Evolutionary conservation across 2,888 invertebrate species (phyloP), one percentile per base, ranked within the genome.

Genomic region (Phanerotoma sp.): DNA sequence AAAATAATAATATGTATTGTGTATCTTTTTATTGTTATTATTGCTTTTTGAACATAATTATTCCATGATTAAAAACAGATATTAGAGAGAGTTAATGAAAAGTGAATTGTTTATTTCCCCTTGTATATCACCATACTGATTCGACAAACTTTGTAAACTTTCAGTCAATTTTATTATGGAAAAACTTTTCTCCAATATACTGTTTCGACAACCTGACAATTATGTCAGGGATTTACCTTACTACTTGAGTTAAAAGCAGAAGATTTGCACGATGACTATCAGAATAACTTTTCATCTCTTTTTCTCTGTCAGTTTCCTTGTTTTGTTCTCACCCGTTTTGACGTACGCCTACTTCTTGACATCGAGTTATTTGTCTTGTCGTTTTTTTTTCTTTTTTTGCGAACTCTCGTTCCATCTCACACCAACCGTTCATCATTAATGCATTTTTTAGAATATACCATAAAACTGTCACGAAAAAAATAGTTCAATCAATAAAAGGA

Each of bases 251-350:
- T 11, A 33, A 46, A 33, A 28, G 20, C 21, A 20, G 20, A 32
- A 20, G 32, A 33, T 33, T 46, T 33, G 20, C 21, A 32, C 33
- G 21, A 46, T 46, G 33, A 32, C 33, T 46, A 46, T 46, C 46
- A 13, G 33, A 46, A 46, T 18, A 20, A 46, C 18, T 46, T 46
- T 33, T 22, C 33, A 16, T 15, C 41, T 11, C 30, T 44, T 25
- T 10, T 2, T 16, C 25, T 10, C 32, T 46, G 32, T 46, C 32
- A 20, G 21, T 46, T 13, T 25, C 9, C 9, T 33, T 13, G 20
- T 33, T 32, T 10, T 20, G 11, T 16, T 30, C 44, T 30, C 15
- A 28, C 44, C 16, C 15, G 30, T 9, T 13, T 5, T 46, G 33
- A 46, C 46, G 30, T 18, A n/a, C 13, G n/a, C 16, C 9, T 32